Evolutionary conservation across 2,888 invertebrate species (phyloP), one percentile per base, ranked within the genome.

Genomic region (Chloroclysta siterata): DNA sequence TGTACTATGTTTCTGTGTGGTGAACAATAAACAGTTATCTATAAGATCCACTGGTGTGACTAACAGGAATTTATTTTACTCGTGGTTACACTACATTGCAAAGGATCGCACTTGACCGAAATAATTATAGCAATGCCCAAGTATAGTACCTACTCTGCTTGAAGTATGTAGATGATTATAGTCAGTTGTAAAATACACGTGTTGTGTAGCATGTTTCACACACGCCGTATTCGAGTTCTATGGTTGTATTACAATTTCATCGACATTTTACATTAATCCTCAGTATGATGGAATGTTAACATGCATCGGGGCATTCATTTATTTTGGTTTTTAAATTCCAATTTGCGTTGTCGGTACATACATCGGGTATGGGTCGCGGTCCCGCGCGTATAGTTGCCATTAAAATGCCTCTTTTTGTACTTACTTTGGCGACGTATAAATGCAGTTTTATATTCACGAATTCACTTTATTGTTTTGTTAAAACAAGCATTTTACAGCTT

Each of bases 401-500:
- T 84, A 83, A 84, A 82, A 80, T 73, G 68, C 73, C 72, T 41
- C 74, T 78, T 78, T 80, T 84, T 83, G 80, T 76, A 81, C 74
- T 77, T 76, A 81, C 74, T 78, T 76, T 77, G 73, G 71, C 72
- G 78, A 75, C 74, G 70, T 78, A 81, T 78, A 76, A 84, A 81
- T 81, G 78, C 81, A 80, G 73, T 83, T 84, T 85, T 80, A 80
- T 83, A 81, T 81, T 77, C 75, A 77, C 71, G 73, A 75, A 80
- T 79, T 75, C 72, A 73, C 72, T 85, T 85, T 85, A 83, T 81
- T 77, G 78, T 82, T 79, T 76, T 65, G 55, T 63, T 60, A 62
- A 63, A 68, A 66, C 62, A 74, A 72, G 74, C 71, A 70, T 82
- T 87, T 85, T 80, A 80, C 72, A 67, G 64, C 66, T 64, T 60